Base-by-base conservation (phyloP, 2,113 vertebrate species). In the Pelobates fuscus region DNA sequence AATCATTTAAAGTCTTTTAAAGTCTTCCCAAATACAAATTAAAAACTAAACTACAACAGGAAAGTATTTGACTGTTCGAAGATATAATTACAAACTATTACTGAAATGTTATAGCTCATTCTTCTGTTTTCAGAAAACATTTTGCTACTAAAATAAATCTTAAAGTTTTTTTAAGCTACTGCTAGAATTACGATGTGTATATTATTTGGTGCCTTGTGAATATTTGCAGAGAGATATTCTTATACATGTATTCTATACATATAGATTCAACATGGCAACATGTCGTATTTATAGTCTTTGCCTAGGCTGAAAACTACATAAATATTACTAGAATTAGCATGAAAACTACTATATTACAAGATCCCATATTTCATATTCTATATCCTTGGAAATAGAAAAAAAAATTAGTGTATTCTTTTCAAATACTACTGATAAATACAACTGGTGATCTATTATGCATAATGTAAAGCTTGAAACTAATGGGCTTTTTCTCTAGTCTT, bases 401-500 rank as follows among this genome's bases (percentile, higher is more conserved):
- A 17, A 52, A 20, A 18, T 81, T 88, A 73, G 0, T 10, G 5
- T 37, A 10, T 80, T 86, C 86, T 86, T 88, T 87, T 89, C 89
- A 91, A 91, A 91, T 91, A 84, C 87, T 87, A 88, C 84, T 85
- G 86, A 86, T 88, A 83, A 85, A 88, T 88, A 86, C 88, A 86
- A 83, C 86, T 86, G 80, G 88, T 86, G 89, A 88, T 89, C 85
- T 90, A 90, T 90, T 89, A 92, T 89, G 89, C 88, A 89, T 88
- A 90, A 90, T 89, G 87, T 88, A 90, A 91, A 90, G 87, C 91
- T 91, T 91, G 86, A 85, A 89, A 90, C 90, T 93, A 93, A 93
- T 92, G 89, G 91, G 91, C 89, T 91, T 88, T 91, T 91, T 92
- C 89, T 91, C 89, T 92, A 86, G 89, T 90, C 89, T 92, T 92